These are phyloP conservation scores for Arctopsyche grandis DNA, from an alignment of 1,140 invertebrate genomes.

Conservation along the genomic window DNA sequence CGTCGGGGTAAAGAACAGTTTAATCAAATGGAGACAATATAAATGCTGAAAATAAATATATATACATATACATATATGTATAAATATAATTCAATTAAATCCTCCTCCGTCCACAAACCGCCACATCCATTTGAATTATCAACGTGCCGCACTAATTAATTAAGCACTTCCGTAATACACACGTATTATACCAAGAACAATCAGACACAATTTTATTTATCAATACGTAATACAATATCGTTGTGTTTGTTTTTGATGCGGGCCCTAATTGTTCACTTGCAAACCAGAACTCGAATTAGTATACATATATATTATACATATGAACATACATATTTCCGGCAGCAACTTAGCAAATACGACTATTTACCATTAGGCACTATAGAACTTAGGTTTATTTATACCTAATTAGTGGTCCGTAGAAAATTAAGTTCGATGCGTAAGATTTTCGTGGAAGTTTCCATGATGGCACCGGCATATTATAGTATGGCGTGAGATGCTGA, in stretches of 20 bases:
- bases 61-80: neutral
- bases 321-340: too few species aligned
- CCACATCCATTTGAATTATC: too few species aligned
- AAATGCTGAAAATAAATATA: neutral
- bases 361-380: conserved; percentile 5
- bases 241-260: neutral
- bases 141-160: too few species aligned
- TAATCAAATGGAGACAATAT: neutral
- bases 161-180: too few species aligned
- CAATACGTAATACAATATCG: neutral
- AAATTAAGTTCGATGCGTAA: conserved; percentile 27
- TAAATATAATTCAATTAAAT: neutral
- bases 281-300: neutral
- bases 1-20: conserved; percentile 10
- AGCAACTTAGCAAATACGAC: conserved; percentile 11
- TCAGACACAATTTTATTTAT: too few species aligned
- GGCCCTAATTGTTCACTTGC: conserved; percentile 29
- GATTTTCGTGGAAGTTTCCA: conserved; percentile 19
- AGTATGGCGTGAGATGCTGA: neutral
- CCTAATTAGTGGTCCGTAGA: conserved; percentile 7
- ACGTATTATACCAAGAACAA: too few species aligned
- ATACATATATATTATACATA: too few species aligned
- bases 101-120: neutral
- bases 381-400: neutral
- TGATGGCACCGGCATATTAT: conserved; percentile 1